Evolutionary conservation across 1,140 invertebrate genomes (phyloP), one percentile per base, ranked within the genome.

Genomic region (Chrysoperla carnea): DNA sequence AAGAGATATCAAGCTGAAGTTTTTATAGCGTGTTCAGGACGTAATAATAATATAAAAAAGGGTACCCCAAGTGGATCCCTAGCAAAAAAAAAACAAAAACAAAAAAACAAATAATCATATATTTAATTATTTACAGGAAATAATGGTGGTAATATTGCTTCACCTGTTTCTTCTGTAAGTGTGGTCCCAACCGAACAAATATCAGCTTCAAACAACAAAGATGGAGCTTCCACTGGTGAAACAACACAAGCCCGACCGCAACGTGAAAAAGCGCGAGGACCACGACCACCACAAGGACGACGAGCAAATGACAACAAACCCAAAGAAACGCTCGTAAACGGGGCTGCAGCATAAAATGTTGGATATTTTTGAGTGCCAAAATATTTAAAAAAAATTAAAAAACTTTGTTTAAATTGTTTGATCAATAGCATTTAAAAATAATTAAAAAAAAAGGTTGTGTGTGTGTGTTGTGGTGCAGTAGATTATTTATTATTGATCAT

Each of bases 281-380:
- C 48, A 44, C 53, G 64, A 50, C 62, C 62, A 40, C 55, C 64
- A 33, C 57, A 64, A 41, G 63, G 62, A 50, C 48, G 55, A 27
- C 52, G 50, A 28, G 54, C 47, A 14, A 52, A 53, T 8, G 27
- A 48, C 8, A 63, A 60, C 48, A 72, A 73, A 59, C 67, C 69
- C 44, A 73, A 73, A 49, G 70, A 73, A 54, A 58, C 68, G 46
- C 61, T 73, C 56, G 70, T 73, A 36, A 75, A 75, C 48, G 71
- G 72, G 53, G 71, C 70, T 53, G 51, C 58, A 37, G 53, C 56
- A 43, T 57, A 59, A 46, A 12, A 11, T 31, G 11, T 7, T 7
- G 11, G 6, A 31, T 33, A 33, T 11, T 2, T 12, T 9, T 12
- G 2, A 33, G 31, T 33, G 31, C 31, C 31, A 33, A 33, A 33